These are phyloP conservation scores for Eonycteris spelaea DNA, from an alignment of 2,113 vertebrate genomes.

Conservation along the genomic window DNA sequence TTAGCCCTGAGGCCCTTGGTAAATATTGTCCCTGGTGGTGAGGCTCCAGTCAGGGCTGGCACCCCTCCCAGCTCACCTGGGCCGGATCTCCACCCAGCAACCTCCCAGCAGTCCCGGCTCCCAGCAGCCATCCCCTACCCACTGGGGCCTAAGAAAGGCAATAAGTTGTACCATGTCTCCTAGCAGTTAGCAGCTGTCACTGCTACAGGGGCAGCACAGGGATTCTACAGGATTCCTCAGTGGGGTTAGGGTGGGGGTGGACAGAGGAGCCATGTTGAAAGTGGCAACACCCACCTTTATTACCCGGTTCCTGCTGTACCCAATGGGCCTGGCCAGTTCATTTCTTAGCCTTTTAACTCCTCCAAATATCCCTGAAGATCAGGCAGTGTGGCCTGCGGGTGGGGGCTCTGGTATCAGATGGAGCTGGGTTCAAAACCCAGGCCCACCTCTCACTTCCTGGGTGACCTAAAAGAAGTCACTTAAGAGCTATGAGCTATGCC, in stretches of 20 bases:
- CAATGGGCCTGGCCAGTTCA: neutral
- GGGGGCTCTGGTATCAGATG: neutral
- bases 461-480: neutral
- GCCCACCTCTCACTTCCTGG: neutral
- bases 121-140: neutral
- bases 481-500: neutral
- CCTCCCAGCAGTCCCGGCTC: neutral
- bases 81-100: slow-evolving; percentile 9
- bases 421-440: neutral
- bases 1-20: slow-evolving; percentile 51
- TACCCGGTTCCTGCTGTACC: neutral
- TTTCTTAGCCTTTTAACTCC: neutral
- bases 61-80: slow-evolving; percentile 49
- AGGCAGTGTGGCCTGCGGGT: neutral
- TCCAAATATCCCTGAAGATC: neutral
- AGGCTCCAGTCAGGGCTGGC: neutral
- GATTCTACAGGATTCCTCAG: neutral
- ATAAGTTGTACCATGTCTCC: neutral
- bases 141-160: neutral
- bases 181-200: neutral
- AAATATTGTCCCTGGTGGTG: slow-evolving; percentile 64
- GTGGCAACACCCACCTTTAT: slow-evolving; percentile 13
- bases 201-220: neutral
- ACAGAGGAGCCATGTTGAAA: neutral
- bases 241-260: too few species aligned